These are phyloP conservation scores for Morpho deidamia DNA, from an alignment of 2,888 invertebrate genomes.

Conservation along the genomic window DNA sequence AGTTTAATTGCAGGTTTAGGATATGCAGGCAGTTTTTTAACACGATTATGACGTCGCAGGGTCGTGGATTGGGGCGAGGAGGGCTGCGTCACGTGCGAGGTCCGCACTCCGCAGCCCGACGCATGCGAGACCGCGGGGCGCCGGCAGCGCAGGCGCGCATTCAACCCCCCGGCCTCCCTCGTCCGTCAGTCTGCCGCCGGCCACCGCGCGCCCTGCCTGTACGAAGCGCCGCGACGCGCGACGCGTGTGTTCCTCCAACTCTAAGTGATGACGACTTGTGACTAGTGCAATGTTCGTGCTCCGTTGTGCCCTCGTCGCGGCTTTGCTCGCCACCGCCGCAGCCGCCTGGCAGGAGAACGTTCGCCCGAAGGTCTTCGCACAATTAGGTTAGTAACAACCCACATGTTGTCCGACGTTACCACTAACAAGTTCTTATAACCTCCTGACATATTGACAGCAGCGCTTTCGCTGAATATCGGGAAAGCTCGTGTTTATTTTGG, in stretches of 20 bases:
- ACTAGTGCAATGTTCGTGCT: conserved; percentile 76
- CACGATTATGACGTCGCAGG: conserved; percentile 73
- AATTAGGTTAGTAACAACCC: conserved; percentile 86
- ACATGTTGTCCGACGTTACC: conserved; percentile 22
- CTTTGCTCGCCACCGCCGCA: conserved; percentile 76
- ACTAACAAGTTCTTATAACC: conserved; percentile 10
- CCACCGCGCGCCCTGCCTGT: conserved; percentile 75
- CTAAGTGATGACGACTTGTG: conserved; percentile 74
- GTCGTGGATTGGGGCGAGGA: conserved; percentile 64
- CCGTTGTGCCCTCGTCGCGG: conserved; percentile 71
- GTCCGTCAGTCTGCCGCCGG: conserved; percentile 73
- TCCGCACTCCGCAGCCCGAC: conserved; percentile 77
- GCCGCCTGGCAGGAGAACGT: conserved; percentile 94
- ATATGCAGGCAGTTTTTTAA: conserved; percentile 74
- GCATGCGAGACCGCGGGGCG: conserved; percentile 77
- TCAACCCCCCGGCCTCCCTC: conserved; percentile 73
- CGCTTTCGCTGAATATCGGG: conserved; percentile 22
- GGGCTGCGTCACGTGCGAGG: conserved; percentile 77
- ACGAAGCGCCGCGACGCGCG: conserved; percentile 52
- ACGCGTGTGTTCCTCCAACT: conserved; percentile 54
- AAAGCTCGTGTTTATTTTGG: conserved; percentile 61
- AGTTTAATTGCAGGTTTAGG: conserved; percentile 72
- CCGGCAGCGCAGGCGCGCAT: conserved; percentile 48
- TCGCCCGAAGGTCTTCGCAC: conserved; percentile 94
- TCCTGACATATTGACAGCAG: conserved; percentile 13